These are phyloP conservation scores for Aurelia sp. DNA, from an alignment of 30 jellyfish, hydroid and myxozoan genomes.

Conservation along the genomic window DNA sequence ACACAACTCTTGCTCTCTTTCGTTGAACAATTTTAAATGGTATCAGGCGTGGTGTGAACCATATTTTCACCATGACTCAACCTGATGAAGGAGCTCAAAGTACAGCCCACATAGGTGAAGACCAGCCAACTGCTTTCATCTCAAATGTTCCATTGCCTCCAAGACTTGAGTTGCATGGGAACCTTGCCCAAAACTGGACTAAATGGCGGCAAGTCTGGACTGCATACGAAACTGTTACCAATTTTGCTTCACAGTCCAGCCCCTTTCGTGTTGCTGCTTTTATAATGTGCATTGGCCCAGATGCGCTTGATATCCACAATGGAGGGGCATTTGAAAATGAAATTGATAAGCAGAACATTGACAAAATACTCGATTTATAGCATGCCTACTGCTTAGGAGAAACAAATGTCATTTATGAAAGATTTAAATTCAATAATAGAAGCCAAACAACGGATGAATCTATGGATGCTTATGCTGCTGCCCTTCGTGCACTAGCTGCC, in stretches of 20 bases:
- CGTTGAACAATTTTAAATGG: too few relatives aligned
- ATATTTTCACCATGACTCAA: too few relatives aligned
- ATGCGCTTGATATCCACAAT: conserved; percentile 23
- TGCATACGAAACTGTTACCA: conserved; percentile 5
- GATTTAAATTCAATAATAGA: neutral
- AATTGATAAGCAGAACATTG: neutral
- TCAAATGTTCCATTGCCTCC: conserved; percentile 18
- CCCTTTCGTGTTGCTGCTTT: too few relatives aligned
- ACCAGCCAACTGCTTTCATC: neutral
- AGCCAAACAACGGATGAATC: neutral
- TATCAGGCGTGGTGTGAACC: too few relatives aligned
- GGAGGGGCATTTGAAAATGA: conserved; percentile 1
- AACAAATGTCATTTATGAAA: too few relatives aligned
- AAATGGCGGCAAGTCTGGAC: conserved; percentile 30
- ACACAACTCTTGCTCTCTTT: too few relatives aligned
- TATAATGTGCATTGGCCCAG: conserved; percentile 18
- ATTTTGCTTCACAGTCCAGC: conserved; percentile 17
- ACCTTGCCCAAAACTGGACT: conserved; percentile 7
- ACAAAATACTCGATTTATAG: conserved; percentile 2
- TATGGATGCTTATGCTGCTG: neutral
- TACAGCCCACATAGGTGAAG: neutral
- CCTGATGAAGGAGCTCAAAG: too few relatives aligned
- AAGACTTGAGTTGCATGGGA: conserved; percentile 4
- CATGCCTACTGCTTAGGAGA: neutral
- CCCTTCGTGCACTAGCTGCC: conserved; percentile 1